These are phyloP conservation scores for Toxonevra muliebris DNA, from an alignment of 2,888 invertebrate genomes.

Conservation along the genomic window DNA sequence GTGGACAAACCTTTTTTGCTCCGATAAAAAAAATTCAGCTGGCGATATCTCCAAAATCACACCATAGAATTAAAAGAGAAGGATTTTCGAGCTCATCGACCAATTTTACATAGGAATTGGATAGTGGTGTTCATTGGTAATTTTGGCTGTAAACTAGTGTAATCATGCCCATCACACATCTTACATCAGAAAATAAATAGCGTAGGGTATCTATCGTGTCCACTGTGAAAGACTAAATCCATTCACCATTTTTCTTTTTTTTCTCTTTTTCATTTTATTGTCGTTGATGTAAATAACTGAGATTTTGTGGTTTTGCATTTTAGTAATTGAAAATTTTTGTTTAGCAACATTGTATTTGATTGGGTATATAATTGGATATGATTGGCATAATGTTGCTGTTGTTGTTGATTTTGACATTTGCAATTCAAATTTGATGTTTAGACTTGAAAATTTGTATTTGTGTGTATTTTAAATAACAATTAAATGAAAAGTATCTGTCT, in stretches of 20 bases:
- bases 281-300: neutral
- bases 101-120: too few species aligned
- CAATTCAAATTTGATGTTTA: slow-evolving; percentile 27
- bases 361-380: slow-evolving; percentile 1
- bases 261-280: neutral
- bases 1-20: too few species aligned
- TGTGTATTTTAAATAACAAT: slow-evolving; percentile 26
- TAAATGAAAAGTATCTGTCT: slow-evolving; percentile 32
- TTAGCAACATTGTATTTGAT: slow-evolving; percentile 15
- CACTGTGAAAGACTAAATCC: too few species aligned
- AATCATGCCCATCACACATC: too few species aligned
- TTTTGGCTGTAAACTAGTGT: too few species aligned
- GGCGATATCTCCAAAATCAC: too few species aligned
- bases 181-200: too few species aligned
- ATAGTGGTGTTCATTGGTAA: too few species aligned
- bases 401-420: slow-evolving; percentile 18
- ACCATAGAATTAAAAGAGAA: too few species aligned
- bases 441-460: slow-evolving; percentile 7
- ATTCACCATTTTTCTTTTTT: neutral
- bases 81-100: too few species aligned
- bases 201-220: too few species aligned
- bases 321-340: neutral
- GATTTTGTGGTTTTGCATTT: slow-evolving; percentile 15
- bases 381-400: slow-evolving; percentile 18
- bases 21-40: too few species aligned